Evolutionary conservation across 2,888 invertebrate species (phyloP).

Genomic region (Aquatica leii): DNA sequence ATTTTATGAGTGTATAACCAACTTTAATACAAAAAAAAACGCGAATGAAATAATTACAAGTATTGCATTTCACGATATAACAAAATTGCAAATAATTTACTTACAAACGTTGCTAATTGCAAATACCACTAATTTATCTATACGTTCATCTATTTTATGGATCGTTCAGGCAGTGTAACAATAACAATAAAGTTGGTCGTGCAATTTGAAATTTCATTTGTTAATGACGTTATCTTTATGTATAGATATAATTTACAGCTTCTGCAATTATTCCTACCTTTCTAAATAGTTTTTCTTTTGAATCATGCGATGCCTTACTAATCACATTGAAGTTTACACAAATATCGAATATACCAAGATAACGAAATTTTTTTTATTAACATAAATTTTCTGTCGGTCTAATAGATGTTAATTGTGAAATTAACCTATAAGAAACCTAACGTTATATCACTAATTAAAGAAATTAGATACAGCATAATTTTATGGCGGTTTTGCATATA

Average conservation of each 20-base stretch:
- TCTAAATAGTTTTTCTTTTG: conserved; percentile 21
- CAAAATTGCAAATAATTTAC: conserved; percentile 26
- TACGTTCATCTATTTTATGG: conserved; percentile 50
- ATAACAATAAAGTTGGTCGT: conserved; percentile 46
- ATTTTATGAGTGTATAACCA: too few relatives aligned
- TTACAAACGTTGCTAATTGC: conserved; percentile 51
- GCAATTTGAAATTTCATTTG: conserved; percentile 47
- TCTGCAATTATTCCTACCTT: conserved; percentile 39
- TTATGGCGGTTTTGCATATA: too few relatives aligned
- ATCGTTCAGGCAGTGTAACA: conserved; percentile 44
- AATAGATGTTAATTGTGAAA: too few relatives aligned
- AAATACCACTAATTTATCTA: conserved; percentile 54
- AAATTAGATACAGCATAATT: too few relatives aligned
- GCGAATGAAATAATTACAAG: conserved; percentile 1
- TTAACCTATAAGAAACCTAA: too few relatives aligned
- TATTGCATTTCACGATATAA: conserved; percentile 9
- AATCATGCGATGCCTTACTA: too few relatives aligned
- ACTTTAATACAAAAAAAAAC: conserved; percentile 2
- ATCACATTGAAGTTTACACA: too few relatives aligned
- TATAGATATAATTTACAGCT: conserved; percentile 43
- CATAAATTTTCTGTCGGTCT: too few relatives aligned
- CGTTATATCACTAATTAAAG: too few relatives aligned
- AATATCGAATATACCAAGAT: too few relatives aligned
- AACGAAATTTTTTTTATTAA: too few relatives aligned
- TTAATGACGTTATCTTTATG: conserved; percentile 45